Evolutionary conservation across 1,140 invertebrate species (phyloP).

Genomic region (Chlorops oryzae): DNA sequence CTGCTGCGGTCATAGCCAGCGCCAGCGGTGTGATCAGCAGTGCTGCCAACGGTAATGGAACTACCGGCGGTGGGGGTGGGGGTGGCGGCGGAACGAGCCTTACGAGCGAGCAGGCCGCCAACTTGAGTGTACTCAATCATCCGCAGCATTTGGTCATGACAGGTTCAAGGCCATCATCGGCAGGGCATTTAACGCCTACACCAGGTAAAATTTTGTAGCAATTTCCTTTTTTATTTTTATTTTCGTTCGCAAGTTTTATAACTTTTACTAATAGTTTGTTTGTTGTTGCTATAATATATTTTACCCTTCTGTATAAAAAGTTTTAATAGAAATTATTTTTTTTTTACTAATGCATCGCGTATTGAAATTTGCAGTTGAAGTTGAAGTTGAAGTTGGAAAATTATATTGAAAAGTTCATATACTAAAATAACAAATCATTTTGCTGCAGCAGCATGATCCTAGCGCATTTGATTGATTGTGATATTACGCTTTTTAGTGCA

Average conservation of each 20-base stretch:
- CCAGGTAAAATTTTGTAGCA: conserved; percentile 43
- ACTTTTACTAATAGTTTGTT: background rate
- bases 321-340: too few relatives aligned
- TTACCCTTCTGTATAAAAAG: background rate
- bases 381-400: too few relatives aligned
- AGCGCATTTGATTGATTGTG: too few relatives aligned
- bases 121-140: conserved; percentile 45
- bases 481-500: too few relatives aligned
- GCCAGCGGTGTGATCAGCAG: conserved; percentile 37
- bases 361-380: too few relatives aligned
- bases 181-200: conserved; percentile 58
- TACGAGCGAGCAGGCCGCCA: conserved; percentile 49
- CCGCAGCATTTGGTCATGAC: conserved; percentile 50
- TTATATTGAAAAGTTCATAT: too few relatives aligned
- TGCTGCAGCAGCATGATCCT: too few relatives aligned
- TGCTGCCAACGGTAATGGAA: conserved; percentile 33
- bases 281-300: background rate
- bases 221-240: conserved; percentile 8
- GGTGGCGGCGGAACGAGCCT: conserved; percentile 42
- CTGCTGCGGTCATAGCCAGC: conserved; percentile 19
- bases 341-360: too few relatives aligned
- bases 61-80: conserved; percentile 27
- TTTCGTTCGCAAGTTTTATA: background rate
- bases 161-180: conserved; percentile 50
- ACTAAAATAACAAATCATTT: too few relatives aligned